Base-by-base conservation (phyloP, 2,797 vertebrate genomes). In the Sebastes nivosus region DNA sequence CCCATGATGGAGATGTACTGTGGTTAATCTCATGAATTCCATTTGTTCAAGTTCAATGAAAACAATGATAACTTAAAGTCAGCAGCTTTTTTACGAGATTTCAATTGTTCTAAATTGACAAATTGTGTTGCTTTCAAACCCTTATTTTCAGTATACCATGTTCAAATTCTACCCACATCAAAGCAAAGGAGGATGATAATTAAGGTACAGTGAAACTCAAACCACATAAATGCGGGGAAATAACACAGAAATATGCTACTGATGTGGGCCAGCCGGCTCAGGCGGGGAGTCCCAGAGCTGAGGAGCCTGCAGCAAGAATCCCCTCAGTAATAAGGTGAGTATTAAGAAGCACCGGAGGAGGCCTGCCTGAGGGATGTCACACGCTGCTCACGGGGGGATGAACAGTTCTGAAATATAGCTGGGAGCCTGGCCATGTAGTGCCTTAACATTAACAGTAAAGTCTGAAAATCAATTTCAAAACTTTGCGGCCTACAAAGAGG, bases 401-500 rank as follows among this genome's bases (percentile, higher is more conserved):
- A 32, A 57, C 18, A n/a, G 69, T 59, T 80, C 57, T 64, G 30
- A 84, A 84, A 73, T 64, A 30, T 59, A 72, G 42, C 80, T 68
- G 25, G 34, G 27, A 72, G 76, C 55, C 55, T 72, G 75, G 30
- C 38, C 67, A 36, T 46, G 50, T 50, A 27, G 54, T 13, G 32
- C 63, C 24, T 72, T 2, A 58, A 81, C 30, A 66, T 38, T 58
- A 71, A 70, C 7, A 64, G 25, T 24, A 22, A 76, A 75, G 20
- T 71, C 54, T 68, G 20, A 10, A 76, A 87, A 80, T 77, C 27
- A 70, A 79, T 88, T 76, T 61, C 25, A 46, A 72, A 76, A 5
- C 58, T 64, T 0, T 6, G 66, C 42, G 36, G 55, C 64, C 24
- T 29, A 46, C 27, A 20, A 66, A 72, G 50, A 74, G 34, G 38